Evolutionary conservation across 2,113 vertebrate genomes (phyloP).

Genomic region (Hemichromis elongatus): DNA sequence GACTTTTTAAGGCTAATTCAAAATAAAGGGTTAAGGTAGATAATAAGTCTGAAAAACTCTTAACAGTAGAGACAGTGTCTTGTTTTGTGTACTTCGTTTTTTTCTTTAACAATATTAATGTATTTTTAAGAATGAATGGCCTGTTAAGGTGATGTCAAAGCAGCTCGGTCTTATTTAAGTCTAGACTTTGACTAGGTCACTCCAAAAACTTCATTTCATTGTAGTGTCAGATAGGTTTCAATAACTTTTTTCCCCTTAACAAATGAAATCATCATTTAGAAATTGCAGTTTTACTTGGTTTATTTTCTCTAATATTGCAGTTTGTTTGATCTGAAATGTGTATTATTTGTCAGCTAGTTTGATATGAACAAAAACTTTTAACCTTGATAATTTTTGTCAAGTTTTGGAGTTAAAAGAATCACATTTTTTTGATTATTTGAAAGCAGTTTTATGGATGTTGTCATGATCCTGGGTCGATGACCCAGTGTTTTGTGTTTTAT

Average conservation of each 20-base stretch:
- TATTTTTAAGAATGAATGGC: neutral
- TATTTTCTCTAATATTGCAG: neutral
- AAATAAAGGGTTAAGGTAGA: neutral
- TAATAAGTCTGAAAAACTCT: neutral
- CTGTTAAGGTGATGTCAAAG: neutral
- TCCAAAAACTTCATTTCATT: neutral
- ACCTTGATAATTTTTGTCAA: neutral
- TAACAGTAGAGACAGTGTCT: neutral
- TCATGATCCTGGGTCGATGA: too few species aligned
- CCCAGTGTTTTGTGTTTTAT: too few species aligned
- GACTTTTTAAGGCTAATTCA: neutral
- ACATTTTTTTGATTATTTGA: rapidly evolving
- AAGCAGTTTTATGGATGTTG: neutral
- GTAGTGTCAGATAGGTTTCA: neutral
- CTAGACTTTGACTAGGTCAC: neutral
- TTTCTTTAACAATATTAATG: neutral
- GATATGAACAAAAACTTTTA: neutral
- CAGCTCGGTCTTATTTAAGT: rapidly evolving
- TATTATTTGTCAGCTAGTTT: rapidly evolving
- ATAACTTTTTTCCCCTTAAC: neutral
- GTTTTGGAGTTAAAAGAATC: neutral
- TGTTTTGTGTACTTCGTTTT: neutral
- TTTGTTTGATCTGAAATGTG: neutral
- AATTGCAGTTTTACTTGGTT: neutral
- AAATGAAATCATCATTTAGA: neutral